Percentiles rank a stretch among this genome's conserved stretches.
Evolutionary conservation across 37 sponge, comb jelly and placozoan species (phyloP).

Genomic region (Haliclona indistincta): DNA sequence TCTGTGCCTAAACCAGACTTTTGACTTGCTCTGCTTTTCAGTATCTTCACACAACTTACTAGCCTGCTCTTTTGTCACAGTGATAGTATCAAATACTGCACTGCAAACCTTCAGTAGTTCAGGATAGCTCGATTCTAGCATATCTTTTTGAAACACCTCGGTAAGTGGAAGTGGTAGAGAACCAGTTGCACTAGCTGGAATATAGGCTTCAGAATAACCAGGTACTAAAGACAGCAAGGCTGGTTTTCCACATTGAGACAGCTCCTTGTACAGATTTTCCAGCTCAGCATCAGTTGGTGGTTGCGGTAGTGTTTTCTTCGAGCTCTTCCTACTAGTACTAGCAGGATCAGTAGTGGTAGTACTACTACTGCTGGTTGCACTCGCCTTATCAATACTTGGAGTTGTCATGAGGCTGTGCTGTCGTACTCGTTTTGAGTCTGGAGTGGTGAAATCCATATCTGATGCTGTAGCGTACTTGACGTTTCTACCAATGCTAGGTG

Average conservation of each 20-base stretch:
- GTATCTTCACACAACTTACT: slow-evolving; percentile 23
- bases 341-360: slow-evolving; percentile 1
- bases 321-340: no score
- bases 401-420: background rate
- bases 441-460: slow-evolving; percentile 48
- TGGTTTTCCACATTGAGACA: slow-evolving; percentile 34
- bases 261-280: slow-evolving; percentile 12
- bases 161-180: slow-evolving; percentile 35
- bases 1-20: slow-evolving; percentile 55
- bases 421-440: slow-evolving; percentile 6
- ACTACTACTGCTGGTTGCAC: background rate
- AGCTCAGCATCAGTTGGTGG: slow-evolving; percentile 30
- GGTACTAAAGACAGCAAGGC: slow-evolving; percentile 46
- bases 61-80: slow-evolving; percentile 20
- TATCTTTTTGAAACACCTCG: slow-evolving; percentile 13
- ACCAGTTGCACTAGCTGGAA: slow-evolving; percentile 20
- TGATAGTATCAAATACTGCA: slow-evolving; percentile 9
- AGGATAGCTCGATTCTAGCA: slow-evolving; percentile 12
- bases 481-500: slow-evolving; percentile 24
- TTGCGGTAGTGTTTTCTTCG: no score
- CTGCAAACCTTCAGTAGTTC: slow-evolving; percentile 29
- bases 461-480: slow-evolving; percentile 37
- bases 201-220: slow-evolving; percentile 21
- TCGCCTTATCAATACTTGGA: background rate
- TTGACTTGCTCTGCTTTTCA: slow-evolving; percentile 14